phyloP scores from a whole-genome alignment of 2,888 invertebrate species.

The Erebia ligea region DNA sequence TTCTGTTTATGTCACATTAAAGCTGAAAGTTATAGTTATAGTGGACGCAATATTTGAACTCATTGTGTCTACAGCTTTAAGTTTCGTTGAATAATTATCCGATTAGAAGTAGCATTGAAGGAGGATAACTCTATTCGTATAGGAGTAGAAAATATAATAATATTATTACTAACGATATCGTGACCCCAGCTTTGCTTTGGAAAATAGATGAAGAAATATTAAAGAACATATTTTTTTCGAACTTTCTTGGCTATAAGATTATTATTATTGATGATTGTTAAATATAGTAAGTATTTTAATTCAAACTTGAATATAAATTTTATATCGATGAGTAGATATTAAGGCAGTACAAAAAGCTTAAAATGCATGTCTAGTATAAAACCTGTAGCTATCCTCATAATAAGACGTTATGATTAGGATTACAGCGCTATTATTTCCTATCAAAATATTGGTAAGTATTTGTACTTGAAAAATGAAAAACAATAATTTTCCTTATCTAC shows the following conservation, averaged over 20 bases:
- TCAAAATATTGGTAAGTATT: not conserved
- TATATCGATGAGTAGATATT: too few relatives aligned
- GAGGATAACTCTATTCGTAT: slow-evolving; percentile 52
- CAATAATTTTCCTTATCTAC: not conserved
- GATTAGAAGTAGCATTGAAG: slow-evolving; percentile 62
- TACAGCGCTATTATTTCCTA: too few relatives aligned
- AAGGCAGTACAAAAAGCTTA: too few relatives aligned
- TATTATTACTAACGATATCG: slow-evolving; percentile 21
- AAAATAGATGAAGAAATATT: slow-evolving; percentile 4
- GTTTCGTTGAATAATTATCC: slow-evolving; percentile 69
- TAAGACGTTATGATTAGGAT: not conserved
- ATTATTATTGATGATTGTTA: not conserved
- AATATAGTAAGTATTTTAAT: too few relatives aligned
- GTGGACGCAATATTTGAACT: slow-evolving; percentile 2
- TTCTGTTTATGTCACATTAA: not conserved
- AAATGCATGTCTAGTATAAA: too few relatives aligned
- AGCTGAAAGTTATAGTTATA: not conserved
- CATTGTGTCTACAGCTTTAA: slow-evolving; percentile 46
- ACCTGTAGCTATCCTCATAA: too few relatives aligned
- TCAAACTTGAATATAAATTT: too few relatives aligned
- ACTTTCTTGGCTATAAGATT: not conserved
- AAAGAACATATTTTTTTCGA: not conserved
- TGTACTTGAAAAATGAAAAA: not conserved
- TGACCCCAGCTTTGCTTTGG: slow-evolving; percentile 10
- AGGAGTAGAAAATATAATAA: slow-evolving; percentile 37